Evolutionary conservation across 2,888 invertebrate species (phyloP).

Genomic region (Choristoneura rosaceana): DNA sequence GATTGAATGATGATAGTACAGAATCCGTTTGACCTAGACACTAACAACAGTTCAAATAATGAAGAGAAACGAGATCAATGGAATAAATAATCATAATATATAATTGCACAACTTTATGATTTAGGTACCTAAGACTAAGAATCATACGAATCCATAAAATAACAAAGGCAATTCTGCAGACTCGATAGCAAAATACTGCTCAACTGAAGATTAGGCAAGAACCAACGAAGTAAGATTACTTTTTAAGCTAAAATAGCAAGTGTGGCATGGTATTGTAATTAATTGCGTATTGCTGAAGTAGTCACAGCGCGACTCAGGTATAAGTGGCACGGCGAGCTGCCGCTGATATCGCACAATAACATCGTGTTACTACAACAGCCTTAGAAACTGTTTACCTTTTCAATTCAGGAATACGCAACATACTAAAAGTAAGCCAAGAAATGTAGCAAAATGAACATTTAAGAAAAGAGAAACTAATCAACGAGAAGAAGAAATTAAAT

Average conservation of each 20-base stretch:
- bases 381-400: neutral
- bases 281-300: slow-evolving; percentile 17
- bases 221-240: slow-evolving; percentile 45
- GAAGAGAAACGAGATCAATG: no score
- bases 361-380: slow-evolving; percentile 55
- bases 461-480: neutral
- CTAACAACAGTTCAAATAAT: no score
- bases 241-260: slow-evolving; percentile 56
- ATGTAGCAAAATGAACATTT: neutral
- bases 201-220: neutral
- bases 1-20: no score
- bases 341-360: slow-evolving; percentile 64
- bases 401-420: neutral
- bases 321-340: slow-evolving; percentile 54
- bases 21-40: no score
- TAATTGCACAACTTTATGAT: no score
- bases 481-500: neutral
- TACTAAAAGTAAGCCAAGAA: neutral
- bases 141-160: neutral
- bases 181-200: neutral
- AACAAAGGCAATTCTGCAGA: neutral
- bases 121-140: no score
- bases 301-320: slow-evolving; percentile 34
- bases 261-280: slow-evolving; percentile 48
- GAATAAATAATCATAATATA: no score